Percentiles rank a stretch among this genome's conserved stretches.
phyloP scores from a whole-genome alignment of 2,888 invertebrate species.

The Leptarthrus brevirostris region DNA sequence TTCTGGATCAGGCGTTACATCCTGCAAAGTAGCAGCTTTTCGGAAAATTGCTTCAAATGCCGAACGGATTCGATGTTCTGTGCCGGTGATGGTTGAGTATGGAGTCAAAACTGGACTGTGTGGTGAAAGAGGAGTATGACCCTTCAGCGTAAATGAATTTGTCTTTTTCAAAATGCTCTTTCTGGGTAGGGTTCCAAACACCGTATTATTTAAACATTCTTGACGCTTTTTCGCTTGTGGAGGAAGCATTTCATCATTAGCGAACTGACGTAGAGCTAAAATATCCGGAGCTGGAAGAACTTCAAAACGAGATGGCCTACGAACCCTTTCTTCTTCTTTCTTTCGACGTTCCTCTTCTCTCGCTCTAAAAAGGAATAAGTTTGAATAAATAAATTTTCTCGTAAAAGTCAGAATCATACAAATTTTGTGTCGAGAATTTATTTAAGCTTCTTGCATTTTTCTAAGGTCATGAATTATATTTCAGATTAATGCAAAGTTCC shows the following conservation, averaged over 20 bases:
- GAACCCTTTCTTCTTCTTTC: slow-evolving; percentile 67
- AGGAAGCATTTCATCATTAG: slow-evolving; percentile 65
- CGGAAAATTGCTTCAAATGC: slow-evolving; percentile 93
- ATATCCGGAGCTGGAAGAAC: slow-evolving; percentile 84
- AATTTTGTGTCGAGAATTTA: too few relatives aligned
- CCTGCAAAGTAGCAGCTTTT: slow-evolving; percentile 86
- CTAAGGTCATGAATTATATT: too few relatives aligned
- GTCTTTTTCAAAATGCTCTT: slow-evolving; percentile 96
- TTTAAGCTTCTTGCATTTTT: too few relatives aligned
- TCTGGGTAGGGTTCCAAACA: slow-evolving; percentile 71
- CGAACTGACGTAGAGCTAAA: slow-evolving; percentile 70
- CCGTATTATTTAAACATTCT: slow-evolving; percentile 64
- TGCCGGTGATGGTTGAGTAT: slow-evolving; percentile 90
- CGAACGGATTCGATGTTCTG: slow-evolving; percentile 84
- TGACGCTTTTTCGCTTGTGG: slow-evolving; percentile 65
- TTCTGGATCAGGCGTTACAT: slow-evolving; percentile 78
- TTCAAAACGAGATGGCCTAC: slow-evolving; percentile 83
- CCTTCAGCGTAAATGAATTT: slow-evolving; percentile 83
- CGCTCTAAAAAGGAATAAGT: slow-evolving; percentile 59
- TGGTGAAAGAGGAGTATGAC: slow-evolving; percentile 72
- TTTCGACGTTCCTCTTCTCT: slow-evolving; percentile 67
- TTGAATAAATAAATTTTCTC: neutral
- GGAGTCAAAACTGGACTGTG: slow-evolving; percentile 72
- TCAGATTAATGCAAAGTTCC: too few relatives aligned
- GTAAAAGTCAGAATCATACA: neutral